phyloP scores from a whole-genome alignment of 1,140 invertebrate species.

The Arctopsyche grandis region DNA sequence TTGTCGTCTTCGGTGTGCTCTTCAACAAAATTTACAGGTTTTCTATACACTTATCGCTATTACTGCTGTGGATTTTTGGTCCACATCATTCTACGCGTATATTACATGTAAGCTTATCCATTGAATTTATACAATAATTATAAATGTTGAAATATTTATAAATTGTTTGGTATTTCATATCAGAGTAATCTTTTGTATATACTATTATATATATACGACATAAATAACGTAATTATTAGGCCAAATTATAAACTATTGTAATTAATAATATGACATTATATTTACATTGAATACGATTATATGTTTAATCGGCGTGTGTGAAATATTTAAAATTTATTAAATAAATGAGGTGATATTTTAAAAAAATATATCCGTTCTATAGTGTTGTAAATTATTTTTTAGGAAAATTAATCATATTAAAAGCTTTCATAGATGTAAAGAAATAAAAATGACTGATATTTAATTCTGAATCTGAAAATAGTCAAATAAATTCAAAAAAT shows the following conservation, averaged over 20 bases:
- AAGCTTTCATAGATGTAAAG: neutral
- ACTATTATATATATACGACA: too few species aligned
- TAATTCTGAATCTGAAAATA: neutral
- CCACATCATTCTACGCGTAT: neutral
- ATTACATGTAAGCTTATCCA: neutral
- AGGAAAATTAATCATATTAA: conserved; percentile 1
- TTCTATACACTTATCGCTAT: neutral
- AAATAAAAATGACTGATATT: conserved; percentile 16
- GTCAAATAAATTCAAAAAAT: too few species aligned
- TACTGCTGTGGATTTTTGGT: neutral
- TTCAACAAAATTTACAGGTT: neutral
- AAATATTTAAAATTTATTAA: neutral
- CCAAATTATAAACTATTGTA: too few species aligned
- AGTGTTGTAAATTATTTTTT: neutral
- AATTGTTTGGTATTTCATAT: neutral
- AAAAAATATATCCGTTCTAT: neutral
- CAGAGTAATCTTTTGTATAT: too few species aligned
- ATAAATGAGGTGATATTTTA: neutral
- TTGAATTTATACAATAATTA: conserved; percentile 25
- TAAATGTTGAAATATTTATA: conserved; percentile 18
- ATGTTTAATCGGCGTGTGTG: neutral
- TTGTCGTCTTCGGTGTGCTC: neutral
- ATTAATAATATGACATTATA: too few species aligned
- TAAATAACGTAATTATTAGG: too few species aligned
- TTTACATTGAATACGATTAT: neutral